Percentiles rank a stretch among this genome's conserved stretches.
These are phyloP conservation scores for Denticeps clupeoides DNA, from an alignment of 2,797 vertebrate genomes.

Conservation along the genomic window DNA sequence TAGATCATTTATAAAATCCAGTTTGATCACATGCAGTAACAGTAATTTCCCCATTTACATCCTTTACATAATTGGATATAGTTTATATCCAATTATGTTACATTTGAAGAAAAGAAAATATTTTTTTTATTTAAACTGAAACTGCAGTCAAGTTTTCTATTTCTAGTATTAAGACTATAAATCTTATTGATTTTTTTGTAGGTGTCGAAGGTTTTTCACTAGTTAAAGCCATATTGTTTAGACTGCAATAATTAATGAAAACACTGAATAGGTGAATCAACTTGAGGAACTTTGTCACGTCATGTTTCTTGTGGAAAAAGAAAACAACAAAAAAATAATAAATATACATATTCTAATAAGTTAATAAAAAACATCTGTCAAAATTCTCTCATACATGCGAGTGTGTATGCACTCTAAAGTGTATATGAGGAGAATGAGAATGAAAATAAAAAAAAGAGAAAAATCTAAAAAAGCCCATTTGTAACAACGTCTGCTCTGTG, in stretches of 20 bases:
- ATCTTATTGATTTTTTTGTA: conserved; percentile 43
- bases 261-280: conserved; percentile 40
- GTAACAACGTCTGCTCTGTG: conserved; percentile 38
- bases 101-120: not conserved
- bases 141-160: conserved; percentile 1
- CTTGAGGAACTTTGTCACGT: conserved; percentile 34
- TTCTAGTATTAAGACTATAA: conserved; percentile 18
- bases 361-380: conserved; percentile 34
- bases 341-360: conserved; percentile 8
- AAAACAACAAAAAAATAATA: conserved; percentile 15
- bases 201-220: conserved; percentile 71
- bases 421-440: conserved; percentile 20
- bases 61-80: too few relatives aligned
- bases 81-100: too few relatives aligned
- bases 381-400: conserved; percentile 34
- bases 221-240: conserved; percentile 98
- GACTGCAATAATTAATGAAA: conserved; percentile 82
- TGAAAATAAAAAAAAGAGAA: conserved; percentile 25
- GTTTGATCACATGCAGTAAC: too few relatives aligned
- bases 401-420: conserved; percentile 30
- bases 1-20: too few relatives aligned
- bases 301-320: conserved; percentile 42
- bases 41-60: too few relatives aligned
- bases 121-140: not conserved
- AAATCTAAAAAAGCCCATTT: conserved; percentile 37